A percentile compares a stretch with the other conserved stretches of the same genome.
Conservation (phyloP, 2,888 invertebrate genomes). For the Drosophila anceps region DNA sequence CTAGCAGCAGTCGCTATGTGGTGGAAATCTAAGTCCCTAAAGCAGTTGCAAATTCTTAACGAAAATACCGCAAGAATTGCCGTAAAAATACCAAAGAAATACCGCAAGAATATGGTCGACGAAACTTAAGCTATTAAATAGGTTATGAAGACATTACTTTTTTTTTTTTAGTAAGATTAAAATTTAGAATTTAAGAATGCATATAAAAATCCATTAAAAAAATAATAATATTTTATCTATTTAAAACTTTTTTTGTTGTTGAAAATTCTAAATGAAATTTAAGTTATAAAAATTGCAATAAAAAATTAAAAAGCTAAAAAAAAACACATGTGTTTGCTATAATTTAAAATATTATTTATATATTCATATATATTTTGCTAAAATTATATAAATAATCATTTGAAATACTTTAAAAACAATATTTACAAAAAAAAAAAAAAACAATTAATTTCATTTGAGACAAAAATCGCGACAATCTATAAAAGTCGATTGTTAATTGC, state of each 20-base stretch:
- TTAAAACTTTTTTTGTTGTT: background rate
- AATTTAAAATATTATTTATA: too few species aligned
- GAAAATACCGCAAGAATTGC: background rate
- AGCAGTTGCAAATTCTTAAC: constrained; percentile 1
- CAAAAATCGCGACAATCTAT: background rate
- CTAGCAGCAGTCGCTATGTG: constrained; percentile 81
- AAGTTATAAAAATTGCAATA: background rate
- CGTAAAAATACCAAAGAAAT: background rate
- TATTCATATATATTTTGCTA: too few species aligned
- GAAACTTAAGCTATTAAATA: constrained; percentile 1
- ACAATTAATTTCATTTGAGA: background rate
- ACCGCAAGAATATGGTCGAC: background rate
- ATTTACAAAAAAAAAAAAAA: too few species aligned
- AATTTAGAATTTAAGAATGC: constrained; percentile 2
- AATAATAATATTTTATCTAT: background rate
- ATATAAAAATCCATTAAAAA: background rate
- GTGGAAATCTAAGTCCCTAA: constrained; percentile 79
- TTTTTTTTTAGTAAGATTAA: background rate
- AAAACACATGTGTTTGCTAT: background rate
- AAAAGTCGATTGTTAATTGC: background rate
- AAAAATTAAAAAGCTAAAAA: background rate
- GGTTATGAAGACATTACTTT: background rate
- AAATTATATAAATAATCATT: too few species aligned
- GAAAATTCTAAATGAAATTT: background rate
- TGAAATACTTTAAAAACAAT: too few species aligned